Base-by-base conservation (phyloP, 2,888 invertebrate species). In the Coecobrya sp. region DNA sequence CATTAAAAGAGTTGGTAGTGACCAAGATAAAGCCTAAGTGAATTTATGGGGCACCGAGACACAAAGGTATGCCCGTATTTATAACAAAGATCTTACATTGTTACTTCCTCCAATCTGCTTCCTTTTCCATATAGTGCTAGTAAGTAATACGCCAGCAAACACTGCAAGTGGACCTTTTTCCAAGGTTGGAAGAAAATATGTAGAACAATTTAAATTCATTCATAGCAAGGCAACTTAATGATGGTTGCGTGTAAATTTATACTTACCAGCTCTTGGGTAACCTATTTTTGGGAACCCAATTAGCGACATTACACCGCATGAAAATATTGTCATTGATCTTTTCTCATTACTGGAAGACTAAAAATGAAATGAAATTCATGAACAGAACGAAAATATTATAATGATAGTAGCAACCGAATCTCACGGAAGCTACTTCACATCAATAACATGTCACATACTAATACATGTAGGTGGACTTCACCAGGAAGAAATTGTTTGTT, bases 221-320 rank as follows among this genome's bases (percentile, higher is more conserved):
- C 11, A 52, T 3, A 5, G 10, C 16, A 36, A 73, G 3, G 7
- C 11, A 73, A 16, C 13, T n/a, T 73, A 11, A 42, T 42, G 30
- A 45, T 76, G 19, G 1, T n/a, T 1, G 5, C 45, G 11, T 22
- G 25, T 70, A 36, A 11, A 11, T 42, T 11, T 36, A 1, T 45
- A n/a, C n/a, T 70, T 73, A 91, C 90, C 93, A 42, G 93, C 94
- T 81, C 94, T 87, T 7, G 94, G 93, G 73, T 93, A 93, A 1
- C 93, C 93, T 86, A 95, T 90, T 92, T 93, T 94, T 8, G 91
- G 86, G 0, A 94, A 65, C 19, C 95, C 95, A 25, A 94, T 68
- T 10, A 95, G 79, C 10, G 93, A 86, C 92, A 94, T 88, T 0
- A 92, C 86, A 13, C 94, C 94, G 13, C 95, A 92, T 36, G 88